phyloP scores from a whole-genome alignment of 2,113 vertebrate genomes.

The Pygoscelis adeliae region DNA sequence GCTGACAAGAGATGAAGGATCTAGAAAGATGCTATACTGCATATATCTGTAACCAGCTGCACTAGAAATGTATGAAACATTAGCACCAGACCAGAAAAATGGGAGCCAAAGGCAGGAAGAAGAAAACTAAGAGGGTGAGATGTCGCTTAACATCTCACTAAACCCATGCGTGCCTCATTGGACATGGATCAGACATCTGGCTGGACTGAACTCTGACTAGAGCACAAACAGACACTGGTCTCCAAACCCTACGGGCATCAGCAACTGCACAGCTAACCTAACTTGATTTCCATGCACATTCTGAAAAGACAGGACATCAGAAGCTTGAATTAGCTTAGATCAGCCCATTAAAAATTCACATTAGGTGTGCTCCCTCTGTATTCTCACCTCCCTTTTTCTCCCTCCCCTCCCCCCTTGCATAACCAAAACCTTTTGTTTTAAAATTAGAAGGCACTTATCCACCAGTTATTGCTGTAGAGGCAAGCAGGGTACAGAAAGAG shows the following conservation, averaged over 20 bases:
- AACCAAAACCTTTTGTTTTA: not conserved
- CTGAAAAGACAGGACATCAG: not conserved
- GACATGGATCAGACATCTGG: not conserved
- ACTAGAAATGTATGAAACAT: not conserved
- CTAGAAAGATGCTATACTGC: not conserved
- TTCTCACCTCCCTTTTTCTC: not conserved
- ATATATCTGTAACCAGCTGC: not conserved
- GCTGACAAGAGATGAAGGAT: not conserved
- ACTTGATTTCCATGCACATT: not conserved
- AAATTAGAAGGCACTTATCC: not conserved
- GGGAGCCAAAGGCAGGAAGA: not conserved
- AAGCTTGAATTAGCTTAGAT: not conserved
- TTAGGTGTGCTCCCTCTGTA: not conserved
- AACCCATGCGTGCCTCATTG: rapidly evolving
- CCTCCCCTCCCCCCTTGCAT: not conserved
- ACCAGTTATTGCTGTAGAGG: not conserved
- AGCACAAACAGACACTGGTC: not conserved
- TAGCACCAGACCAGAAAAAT: not conserved
- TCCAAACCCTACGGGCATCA: not conserved
- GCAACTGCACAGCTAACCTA: not conserved
- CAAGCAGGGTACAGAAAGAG: not conserved
- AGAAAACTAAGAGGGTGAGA: not conserved
- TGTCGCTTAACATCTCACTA: not conserved
- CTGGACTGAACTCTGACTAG: not conserved
- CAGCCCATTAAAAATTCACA: not conserved